These are phyloP conservation scores for Gymnobelideus leadbeateri DNA, from an alignment of 2,113 vertebrate species.

Conservation along the genomic window DNA sequence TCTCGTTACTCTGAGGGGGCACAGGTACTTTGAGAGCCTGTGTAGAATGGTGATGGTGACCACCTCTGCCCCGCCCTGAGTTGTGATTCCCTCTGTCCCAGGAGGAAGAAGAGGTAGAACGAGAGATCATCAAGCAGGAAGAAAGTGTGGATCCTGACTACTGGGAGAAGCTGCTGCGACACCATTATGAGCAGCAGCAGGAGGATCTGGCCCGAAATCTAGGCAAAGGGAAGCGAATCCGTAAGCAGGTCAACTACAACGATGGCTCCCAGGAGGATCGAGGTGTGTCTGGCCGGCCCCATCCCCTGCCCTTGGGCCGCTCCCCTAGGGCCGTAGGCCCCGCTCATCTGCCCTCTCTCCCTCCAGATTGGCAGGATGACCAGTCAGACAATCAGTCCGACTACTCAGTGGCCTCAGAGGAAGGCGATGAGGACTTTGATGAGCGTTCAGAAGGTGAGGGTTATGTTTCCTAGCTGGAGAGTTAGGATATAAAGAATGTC, in stretches of 20 bases:
- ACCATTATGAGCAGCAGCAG: slow-evolving; percentile 99
- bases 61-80: slow-evolving; percentile 69
- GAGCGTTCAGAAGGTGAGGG: slow-evolving; percentile 94
- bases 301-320: slow-evolving; percentile 77
- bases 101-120: slow-evolving; percentile 97
- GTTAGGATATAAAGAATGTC: neutral
- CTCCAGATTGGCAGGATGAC: slow-evolving; percentile 98
- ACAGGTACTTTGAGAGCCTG: slow-evolving; percentile 69
- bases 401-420: slow-evolving; percentile 98
- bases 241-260: slow-evolving; percentile 99
- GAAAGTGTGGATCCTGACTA: slow-evolving; percentile 99
- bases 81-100: slow-evolving; percentile 76
- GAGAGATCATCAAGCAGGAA: slow-evolving; percentile 99
- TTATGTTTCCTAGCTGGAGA: neutral
- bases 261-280: slow-evolving; percentile 98
- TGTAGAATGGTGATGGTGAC: slow-evolving; percentile 69
- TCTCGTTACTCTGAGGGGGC: slow-evolving; percentile 41
- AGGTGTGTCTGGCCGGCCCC: slow-evolving; percentile 89
- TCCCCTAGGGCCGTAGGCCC: slow-evolving; percentile 76
- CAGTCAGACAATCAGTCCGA: slow-evolving; percentile 99
- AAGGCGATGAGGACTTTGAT: slow-evolving; percentile 98
- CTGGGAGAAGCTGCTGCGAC: slow-evolving; percentile 98
- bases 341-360: slow-evolving; percentile 84
- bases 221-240: slow-evolving; percentile 98
- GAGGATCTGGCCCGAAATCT: slow-evolving; percentile 97